Evolutionary conservation across 2,888 invertebrate species (phyloP).

Genomic region (Lepidonotus clava): DNA sequence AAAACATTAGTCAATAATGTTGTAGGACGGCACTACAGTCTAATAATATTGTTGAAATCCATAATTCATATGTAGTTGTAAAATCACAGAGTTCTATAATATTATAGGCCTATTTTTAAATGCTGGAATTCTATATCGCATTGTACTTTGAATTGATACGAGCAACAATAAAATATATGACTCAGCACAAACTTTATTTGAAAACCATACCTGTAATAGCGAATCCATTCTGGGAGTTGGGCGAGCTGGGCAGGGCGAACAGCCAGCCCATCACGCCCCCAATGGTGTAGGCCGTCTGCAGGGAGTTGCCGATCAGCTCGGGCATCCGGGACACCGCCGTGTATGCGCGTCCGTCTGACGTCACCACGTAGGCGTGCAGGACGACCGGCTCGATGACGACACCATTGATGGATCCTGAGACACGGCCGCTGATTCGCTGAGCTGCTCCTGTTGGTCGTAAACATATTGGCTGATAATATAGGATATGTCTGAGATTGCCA

Average conservation of each 20-base stretch:
- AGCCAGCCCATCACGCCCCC: conserved; percentile 95
- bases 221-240: conserved; percentile 92
- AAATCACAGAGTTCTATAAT: no score
- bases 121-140: no score
- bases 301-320: conserved; percentile 87
- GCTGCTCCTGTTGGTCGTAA: conserved; percentile 90
- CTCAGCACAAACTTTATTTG: not conserved
- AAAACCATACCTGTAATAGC: conserved; percentile 82
- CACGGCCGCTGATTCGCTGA: conserved; percentile 92
- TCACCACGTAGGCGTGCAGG: conserved; percentile 95
- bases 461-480: no score
- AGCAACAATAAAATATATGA: no score
- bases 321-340: conserved; percentile 91
- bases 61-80: no score
- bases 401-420: conserved; percentile 92
- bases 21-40: no score
- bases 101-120: no score
- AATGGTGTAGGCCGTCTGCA: conserved; percentile 84
- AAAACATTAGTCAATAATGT: no score
- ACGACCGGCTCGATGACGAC: conserved; percentile 87
- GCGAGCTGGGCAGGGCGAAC: conserved; percentile 90
- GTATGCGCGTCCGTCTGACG: conserved; percentile 85
- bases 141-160: no score
- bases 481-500: no score
- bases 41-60: no score